These are phyloP conservation scores for Dromius quadrimaculatus DNA, from an alignment of 2,888 invertebrate genomes.

Conservation along the genomic window DNA sequence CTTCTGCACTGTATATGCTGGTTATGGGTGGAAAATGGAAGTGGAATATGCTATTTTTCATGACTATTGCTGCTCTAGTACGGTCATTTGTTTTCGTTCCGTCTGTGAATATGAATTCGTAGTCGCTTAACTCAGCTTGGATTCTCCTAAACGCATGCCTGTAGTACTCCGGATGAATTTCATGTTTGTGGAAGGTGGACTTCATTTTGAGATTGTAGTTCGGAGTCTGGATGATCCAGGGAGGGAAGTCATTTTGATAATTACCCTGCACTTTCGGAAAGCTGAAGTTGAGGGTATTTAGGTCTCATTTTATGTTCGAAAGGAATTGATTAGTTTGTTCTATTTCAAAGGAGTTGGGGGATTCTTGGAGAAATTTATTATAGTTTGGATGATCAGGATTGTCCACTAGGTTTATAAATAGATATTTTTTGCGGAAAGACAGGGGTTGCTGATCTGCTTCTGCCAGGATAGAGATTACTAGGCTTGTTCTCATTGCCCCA, in stretches of 20 bases:
- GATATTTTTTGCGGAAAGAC: neutral
- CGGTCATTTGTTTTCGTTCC: too few relatives aligned
- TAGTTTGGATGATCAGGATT: slow-evolving; percentile 1
- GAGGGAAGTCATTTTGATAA: neutral
- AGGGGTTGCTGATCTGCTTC: neutral
- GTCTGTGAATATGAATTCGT: too few relatives aligned
- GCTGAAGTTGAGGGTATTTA: neutral
- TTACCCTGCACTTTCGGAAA: neutral
- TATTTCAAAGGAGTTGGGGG: neutral
- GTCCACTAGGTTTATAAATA: neutral
- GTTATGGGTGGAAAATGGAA: too few relatives aligned
- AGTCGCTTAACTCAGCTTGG: too few relatives aligned
- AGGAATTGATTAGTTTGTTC: neutral
- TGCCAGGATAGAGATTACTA: neutral
- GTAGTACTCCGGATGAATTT: neutral
- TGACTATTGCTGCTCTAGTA: too few relatives aligned
- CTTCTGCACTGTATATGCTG: too few relatives aligned
- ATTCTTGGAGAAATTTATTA: neutral
- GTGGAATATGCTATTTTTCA: too few relatives aligned
- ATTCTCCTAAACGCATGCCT: too few relatives aligned
- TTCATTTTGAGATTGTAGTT: neutral
- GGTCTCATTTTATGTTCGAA: neutral
- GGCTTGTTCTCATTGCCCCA: slow-evolving; percentile 18
- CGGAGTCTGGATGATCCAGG: neutral
- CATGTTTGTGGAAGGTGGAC: neutral